These are phyloP conservation scores for Setipinna tenuifilis DNA, from an alignment of 2,797 vertebrate species.

Conservation along the genomic window DNA sequence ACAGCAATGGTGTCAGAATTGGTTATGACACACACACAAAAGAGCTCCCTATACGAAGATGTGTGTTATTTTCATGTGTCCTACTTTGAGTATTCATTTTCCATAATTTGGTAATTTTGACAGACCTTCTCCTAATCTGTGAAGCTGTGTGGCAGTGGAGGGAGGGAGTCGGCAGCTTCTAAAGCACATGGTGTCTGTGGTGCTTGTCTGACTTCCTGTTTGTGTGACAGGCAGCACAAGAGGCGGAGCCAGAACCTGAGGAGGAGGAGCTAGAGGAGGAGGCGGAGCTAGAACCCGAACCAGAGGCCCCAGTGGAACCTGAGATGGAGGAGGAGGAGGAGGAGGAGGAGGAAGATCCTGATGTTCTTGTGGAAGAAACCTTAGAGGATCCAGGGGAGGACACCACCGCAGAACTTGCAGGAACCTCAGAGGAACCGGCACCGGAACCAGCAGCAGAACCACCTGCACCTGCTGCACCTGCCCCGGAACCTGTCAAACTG, in stretches of 20 bases:
- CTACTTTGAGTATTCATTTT: background rate
- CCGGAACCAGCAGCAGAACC: slow-evolving; percentile 52
- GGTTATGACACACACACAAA: no score
- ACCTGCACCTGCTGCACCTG: slow-evolving; percentile 43
- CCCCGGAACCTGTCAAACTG: slow-evolving; percentile 71
- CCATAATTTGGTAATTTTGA: no score
- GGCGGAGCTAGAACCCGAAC: background rate
- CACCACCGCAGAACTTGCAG: slow-evolving; percentile 46
- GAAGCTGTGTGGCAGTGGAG: background rate
- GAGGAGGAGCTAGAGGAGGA: background rate
- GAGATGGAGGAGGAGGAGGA: slow-evolving; percentile 55
- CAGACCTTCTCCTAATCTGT: background rate
- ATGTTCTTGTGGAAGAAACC: background rate
- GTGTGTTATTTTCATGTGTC: background rate
- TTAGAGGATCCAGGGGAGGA: slow-evolving; percentile 32
- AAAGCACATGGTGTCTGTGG: background rate
- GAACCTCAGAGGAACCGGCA: slow-evolving; percentile 61
- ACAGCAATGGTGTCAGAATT: no score
- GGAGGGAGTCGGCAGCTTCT: background rate
- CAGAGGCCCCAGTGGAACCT: background rate
- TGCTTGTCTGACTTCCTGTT: background rate
- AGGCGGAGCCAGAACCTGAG: background rate
- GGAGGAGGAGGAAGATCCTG: slow-evolving; percentile 54
- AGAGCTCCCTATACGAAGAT: no score
- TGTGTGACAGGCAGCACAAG: background rate